Evolutionary conservation across 2,888 invertebrate genomes (phyloP).

Genomic region (Trilocha varians): DNA sequence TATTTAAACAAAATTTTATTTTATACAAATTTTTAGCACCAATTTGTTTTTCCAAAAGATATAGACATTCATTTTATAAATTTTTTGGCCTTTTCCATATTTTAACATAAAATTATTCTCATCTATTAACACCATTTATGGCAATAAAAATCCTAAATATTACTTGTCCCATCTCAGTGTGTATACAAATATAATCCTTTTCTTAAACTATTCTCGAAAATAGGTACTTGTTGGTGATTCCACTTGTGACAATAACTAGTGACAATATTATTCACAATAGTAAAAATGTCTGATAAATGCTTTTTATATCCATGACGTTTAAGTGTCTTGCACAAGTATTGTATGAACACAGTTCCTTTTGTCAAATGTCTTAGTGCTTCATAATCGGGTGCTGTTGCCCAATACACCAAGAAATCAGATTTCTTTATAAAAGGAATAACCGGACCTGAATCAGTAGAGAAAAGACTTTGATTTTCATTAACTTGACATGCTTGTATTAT

Average conservation of each 20-base stretch:
- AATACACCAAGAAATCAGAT: constrained; percentile 51
- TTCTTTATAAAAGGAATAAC: constrained; percentile 33
- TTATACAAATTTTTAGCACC: not conserved
- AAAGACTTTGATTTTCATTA: constrained; percentile 23
- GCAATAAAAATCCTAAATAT: no score
- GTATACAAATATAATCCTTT: constrained; percentile 50
- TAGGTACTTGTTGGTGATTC: constrained; percentile 42
- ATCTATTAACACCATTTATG: no score
- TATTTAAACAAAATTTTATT: not conserved
- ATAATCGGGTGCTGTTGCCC: constrained; percentile 59
- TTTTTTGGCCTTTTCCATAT: no score
- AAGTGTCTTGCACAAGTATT: constrained; percentile 41
- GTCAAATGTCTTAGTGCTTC: constrained; percentile 48
- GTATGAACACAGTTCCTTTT: constrained; percentile 56
- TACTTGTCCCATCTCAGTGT: constrained; percentile 12
- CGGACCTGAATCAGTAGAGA: constrained; percentile 43
- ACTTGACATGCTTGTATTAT: constrained; percentile 62
- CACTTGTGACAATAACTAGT: constrained; percentile 28
- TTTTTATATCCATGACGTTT: constrained; percentile 30
- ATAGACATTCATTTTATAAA: no score
- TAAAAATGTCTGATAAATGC: constrained; percentile 51
- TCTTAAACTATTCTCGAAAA: constrained; percentile 42
- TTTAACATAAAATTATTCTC: no score
- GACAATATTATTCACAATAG: constrained; percentile 42
- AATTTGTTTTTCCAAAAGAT: no score